These are phyloP conservation scores for Empidonax alnorum DNA, from an alignment of 2,113 vertebrate genomes.

Conservation along the genomic window DNA sequence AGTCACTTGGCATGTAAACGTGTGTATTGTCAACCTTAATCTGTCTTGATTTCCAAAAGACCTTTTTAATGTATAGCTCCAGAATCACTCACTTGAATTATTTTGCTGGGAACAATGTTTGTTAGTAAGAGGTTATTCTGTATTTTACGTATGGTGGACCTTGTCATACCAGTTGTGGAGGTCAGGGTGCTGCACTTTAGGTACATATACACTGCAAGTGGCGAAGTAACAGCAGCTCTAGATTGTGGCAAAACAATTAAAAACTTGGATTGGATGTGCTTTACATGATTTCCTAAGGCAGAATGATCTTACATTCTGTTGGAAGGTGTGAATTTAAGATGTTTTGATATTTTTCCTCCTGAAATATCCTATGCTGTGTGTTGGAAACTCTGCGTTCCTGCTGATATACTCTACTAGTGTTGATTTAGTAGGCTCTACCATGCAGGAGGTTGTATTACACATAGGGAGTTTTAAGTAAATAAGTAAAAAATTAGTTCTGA, in stretches of 20 bases:
- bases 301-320: not conserved
- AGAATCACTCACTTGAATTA: not conserved
- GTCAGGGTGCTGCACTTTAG: not conserved
- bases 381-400: not conserved
- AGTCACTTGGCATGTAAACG: not conserved
- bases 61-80: not conserved
- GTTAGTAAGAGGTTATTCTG: not conserved
- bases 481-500: slow-evolving; percentile 12
- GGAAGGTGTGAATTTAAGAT: not conserved
- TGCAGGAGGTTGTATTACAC: not conserved
- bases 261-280: not conserved
- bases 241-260: not conserved
- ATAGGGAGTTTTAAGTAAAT: not conserved
- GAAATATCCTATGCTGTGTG: not conserved
- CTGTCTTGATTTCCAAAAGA: not conserved
- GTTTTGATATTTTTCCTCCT: not conserved
- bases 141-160: rapidly evolving
- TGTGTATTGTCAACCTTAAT: not conserved
- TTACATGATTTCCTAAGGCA: not conserved
- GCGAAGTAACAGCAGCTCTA: not conserved
- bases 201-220: rapidly evolving
- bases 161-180: not conserved
- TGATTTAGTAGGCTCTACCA: not conserved
- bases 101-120: not conserved
- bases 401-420: not conserved